A percentile compares a stretch with the other conserved stretches of the same genome.
Evolutionary conservation across 2,113 vertebrate species (phyloP).

Genomic region (Hystrix cristata): DNA sequence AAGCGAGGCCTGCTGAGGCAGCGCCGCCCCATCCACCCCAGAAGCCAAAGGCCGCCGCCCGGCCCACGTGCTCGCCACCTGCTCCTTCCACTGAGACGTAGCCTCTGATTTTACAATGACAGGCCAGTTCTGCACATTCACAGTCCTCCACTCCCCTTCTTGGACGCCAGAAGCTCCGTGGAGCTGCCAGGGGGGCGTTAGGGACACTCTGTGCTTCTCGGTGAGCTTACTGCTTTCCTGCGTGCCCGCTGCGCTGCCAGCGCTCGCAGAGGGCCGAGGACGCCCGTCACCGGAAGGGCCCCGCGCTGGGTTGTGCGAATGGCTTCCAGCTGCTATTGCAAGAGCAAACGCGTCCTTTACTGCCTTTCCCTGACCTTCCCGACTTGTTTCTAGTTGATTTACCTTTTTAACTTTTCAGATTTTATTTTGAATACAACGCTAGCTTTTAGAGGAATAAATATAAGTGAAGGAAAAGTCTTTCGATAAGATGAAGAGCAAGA

Average conservation of each 20-base stretch:
- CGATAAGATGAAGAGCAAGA: not conserved
- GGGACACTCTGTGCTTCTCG: not conserved
- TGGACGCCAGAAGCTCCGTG: slow-evolving; percentile 37
- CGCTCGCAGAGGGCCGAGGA: not conserved
- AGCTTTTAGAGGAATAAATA: not conserved
- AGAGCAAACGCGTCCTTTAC: slow-evolving; percentile 11
- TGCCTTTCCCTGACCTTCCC: not conserved
- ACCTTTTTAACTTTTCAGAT: not conserved
- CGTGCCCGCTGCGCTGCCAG: not conserved
- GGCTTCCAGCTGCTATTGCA: not conserved
- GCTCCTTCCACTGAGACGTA: not conserved
- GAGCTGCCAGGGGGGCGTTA: not conserved
- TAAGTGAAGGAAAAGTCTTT: not conserved
- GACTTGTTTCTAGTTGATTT: not conserved
- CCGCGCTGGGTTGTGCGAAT: not conserved
- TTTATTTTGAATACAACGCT: not conserved
- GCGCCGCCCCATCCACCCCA: not conserved
- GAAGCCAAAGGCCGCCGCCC: not conserved
- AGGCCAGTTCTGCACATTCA: not conserved
- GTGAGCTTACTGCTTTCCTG: not conserved
- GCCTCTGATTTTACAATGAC: slow-evolving; percentile 31
- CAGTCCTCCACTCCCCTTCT: not conserved
- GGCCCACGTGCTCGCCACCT: not conserved
- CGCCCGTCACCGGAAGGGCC: too few species aligned
- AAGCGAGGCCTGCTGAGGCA: not conserved